Conservation (phyloP, 1,140 invertebrate species). For the Ctenoplectra terminalis region DNA sequence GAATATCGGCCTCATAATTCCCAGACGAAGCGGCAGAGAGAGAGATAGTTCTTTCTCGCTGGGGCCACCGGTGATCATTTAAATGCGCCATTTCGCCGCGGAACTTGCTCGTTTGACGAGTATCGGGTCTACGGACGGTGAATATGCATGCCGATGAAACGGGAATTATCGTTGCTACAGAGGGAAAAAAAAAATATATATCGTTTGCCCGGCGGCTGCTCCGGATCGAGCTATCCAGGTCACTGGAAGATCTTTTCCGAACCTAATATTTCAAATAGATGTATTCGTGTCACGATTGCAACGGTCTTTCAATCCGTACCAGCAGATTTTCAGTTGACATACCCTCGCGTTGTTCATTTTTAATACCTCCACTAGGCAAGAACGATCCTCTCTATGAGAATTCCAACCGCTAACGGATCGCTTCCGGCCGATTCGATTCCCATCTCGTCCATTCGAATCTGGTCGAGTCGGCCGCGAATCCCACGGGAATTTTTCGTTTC, state of each 20-base stretch:
- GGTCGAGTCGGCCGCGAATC: background rate
- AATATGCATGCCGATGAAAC: conserved; percentile 33
- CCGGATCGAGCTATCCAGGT: background rate
- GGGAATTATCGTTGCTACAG: conserved; percentile 2
- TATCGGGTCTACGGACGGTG: background rate
- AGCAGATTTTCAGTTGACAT: background rate
- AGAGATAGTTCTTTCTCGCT: background rate
- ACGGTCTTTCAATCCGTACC: background rate
- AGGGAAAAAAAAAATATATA: background rate
- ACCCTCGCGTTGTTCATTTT: background rate
- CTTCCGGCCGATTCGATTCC: background rate
- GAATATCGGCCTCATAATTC: conserved; percentile 38
- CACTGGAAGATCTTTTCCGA: background rate
- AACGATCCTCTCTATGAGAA: background rate
- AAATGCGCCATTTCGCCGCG: conserved; percentile 15
- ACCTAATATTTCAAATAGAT: background rate
- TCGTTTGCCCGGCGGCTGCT: background rate
- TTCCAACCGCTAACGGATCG: background rate
- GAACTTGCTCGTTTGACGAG: background rate
- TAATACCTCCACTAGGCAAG: no score
- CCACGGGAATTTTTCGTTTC: conserved; percentile 16
- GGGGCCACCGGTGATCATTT: conserved; percentile 2
- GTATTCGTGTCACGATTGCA: background rate
- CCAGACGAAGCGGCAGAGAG: no score
- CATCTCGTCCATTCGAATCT: background rate